Evolutionary conservation across 2,113 vertebrate genomes (phyloP).

Genomic region (Crocuta crocuta): DNA sequence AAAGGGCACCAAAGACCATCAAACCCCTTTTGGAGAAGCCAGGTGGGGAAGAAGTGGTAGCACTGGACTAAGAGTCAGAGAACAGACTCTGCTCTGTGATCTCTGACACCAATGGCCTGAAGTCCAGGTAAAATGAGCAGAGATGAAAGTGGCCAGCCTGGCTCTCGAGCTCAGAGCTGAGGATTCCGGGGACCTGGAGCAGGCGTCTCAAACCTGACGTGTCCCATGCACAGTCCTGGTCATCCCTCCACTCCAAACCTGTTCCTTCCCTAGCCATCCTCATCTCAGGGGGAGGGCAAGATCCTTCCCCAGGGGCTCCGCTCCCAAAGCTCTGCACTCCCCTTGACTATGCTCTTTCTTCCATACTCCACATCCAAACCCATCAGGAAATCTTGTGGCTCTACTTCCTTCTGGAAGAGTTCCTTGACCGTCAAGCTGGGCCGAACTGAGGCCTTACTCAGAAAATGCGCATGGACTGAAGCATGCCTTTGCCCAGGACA

Average conservation of each 20-base stretch:
- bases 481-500: background rate
- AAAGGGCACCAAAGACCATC: background rate
- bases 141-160: background rate
- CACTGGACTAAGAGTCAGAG: background rate
- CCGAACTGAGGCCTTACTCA: background rate
- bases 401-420: background rate
- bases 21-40: background rate
- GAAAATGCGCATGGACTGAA: background rate
- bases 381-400: background rate
- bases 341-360: background rate
- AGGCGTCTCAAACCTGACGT: background rate
- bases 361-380: background rate
- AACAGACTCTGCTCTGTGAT: background rate
- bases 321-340: background rate
- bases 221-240: background rate
- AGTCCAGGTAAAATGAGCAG: background rate
- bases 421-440: background rate
- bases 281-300: fast-evolving
- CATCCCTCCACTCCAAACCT: background rate
- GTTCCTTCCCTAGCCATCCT: background rate
- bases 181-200: background rate
- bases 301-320: background rate
- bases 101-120: background rate
- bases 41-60: background rate
- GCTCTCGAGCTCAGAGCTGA: background rate